Percentiles rank a stretch among this genome's conserved stretches.
phyloP scores from a whole-genome alignment of 1,140 invertebrate genomes.

The Orussus abietinus region DNA sequence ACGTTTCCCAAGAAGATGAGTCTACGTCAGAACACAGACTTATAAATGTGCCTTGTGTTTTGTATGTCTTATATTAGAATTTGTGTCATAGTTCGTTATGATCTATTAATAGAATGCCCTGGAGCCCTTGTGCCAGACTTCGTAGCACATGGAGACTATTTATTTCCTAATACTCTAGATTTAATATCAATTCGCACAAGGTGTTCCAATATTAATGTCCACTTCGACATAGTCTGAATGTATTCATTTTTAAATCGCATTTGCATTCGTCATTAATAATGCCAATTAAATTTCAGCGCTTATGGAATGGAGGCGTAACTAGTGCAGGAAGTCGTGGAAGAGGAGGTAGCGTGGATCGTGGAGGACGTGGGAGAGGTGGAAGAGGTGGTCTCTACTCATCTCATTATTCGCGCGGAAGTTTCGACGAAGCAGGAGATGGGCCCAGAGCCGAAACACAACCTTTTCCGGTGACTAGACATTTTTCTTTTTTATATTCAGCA shows the following conservation, averaged over 20 bases:
- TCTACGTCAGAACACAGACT: too few species aligned
- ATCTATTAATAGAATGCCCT: constrained; percentile 34
- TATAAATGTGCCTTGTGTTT: constrained; percentile 6
- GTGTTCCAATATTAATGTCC: too few species aligned
- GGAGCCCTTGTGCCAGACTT: constrained; percentile 27
- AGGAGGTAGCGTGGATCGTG: constrained; percentile 60
- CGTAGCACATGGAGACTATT: constrained; percentile 7
- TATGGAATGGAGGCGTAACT: constrained; percentile 47
- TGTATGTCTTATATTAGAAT: constrained; percentile 25
- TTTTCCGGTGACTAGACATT: constrained; percentile 34
- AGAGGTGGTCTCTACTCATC: constrained; percentile 55
- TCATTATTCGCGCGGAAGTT: constrained; percentile 57
- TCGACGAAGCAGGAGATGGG: constrained; percentile 54
- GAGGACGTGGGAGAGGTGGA: constrained; percentile 52
- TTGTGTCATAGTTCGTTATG: constrained; percentile 23
- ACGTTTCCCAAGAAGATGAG: too few species aligned
- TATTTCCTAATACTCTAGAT: constrained; percentile 10
- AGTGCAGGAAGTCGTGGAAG: constrained; percentile 47
- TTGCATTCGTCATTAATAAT: too few species aligned
- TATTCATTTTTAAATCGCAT: too few species aligned
- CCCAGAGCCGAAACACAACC: constrained; percentile 42
- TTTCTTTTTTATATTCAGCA: constrained; percentile 9
- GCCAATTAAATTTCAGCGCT: constrained; percentile 45
- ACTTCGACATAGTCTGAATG: too few species aligned
- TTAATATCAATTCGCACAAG: too few species aligned